Evolutionary conservation across 2,797 vertebrate genomes (phyloP).

Genomic region (Sebastes minor): DNA sequence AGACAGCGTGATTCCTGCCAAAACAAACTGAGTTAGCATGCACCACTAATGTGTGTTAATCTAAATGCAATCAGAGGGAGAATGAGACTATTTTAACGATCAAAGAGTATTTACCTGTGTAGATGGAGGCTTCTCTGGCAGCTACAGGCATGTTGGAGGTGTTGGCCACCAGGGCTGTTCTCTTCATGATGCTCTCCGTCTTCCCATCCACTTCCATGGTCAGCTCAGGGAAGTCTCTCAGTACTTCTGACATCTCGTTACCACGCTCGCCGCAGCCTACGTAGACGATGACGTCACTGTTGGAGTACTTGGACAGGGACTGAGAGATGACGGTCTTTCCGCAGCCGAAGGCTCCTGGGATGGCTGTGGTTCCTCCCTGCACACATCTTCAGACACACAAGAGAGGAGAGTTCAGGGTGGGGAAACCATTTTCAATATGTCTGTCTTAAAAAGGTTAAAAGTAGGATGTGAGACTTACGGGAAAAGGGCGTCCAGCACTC

Average conservation of each 20-base stretch:
- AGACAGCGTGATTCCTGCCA: constrained; percentile 93
- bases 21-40: neutral
- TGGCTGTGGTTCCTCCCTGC: constrained; percentile 96
- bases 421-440: neutral
- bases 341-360: constrained; percentile 96
- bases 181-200: constrained; percentile 98
- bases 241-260: constrained; percentile 99
- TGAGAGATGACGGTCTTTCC: constrained; percentile 99
- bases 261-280: constrained; percentile 97
- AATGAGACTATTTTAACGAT: neutral
- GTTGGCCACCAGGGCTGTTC: constrained; percentile 96
- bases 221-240: constrained; percentile 91
- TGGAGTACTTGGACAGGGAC: constrained; percentile 97
- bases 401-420: neutral
- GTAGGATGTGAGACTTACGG: constrained; percentile 82
- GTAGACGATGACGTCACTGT: constrained; percentile 97
- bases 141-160: constrained; percentile 99
- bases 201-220: constrained; percentile 98
- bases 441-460: neutral
- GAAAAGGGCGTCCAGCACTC: constrained; percentile 87
- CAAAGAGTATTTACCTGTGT: constrained; percentile 85
- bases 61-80: neutral
- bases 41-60: neutral
- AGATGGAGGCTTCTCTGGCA: constrained; percentile 98
- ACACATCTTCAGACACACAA: constrained; percentile 86